Evolutionary conservation across 2,888 invertebrate genomes (phyloP).

Genomic region (Tupiocoris notatus): DNA sequence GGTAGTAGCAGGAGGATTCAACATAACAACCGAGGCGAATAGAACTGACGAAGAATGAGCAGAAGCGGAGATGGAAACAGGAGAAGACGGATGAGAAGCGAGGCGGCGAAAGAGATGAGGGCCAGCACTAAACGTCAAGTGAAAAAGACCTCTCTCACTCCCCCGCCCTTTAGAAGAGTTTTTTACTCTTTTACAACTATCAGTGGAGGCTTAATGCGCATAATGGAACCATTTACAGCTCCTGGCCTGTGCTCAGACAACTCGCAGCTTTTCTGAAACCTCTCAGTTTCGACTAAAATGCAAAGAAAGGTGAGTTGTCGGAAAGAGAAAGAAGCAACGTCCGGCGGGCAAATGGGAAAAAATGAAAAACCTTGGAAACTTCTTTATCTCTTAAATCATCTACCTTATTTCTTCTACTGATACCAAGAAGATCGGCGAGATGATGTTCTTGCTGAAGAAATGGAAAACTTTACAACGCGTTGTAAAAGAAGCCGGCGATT

Average conservation of each 20-base stretch:
- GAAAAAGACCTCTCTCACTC: background rate
- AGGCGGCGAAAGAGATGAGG: background rate
- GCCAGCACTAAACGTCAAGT: background rate
- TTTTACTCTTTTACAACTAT: background rate
- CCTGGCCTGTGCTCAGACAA: background rate
- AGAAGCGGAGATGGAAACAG: background rate
- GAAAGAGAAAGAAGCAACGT: background rate
- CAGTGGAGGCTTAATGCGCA: slow-evolving; percentile 23
- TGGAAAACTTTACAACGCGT: no score
- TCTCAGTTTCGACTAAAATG: background rate
- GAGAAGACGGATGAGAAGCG: background rate
- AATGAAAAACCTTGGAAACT: background rate
- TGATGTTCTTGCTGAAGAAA: no score
- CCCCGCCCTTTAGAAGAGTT: background rate
- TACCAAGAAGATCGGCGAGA: no score
- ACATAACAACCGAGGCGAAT: background rate
- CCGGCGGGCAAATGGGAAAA: background rate
- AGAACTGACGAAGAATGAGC: background rate
- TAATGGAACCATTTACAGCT: slow-evolving; percentile 34
- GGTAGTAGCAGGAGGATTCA: background rate
- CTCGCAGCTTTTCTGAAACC: background rate
- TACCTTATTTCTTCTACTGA: no score
- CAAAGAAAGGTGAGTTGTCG: background rate
- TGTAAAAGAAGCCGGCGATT: no score
- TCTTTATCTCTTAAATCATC: background rate